Evolutionary conservation across 2,797 vertebrate species (phyloP).

Genomic region (Adelosebastes latens): DNA sequence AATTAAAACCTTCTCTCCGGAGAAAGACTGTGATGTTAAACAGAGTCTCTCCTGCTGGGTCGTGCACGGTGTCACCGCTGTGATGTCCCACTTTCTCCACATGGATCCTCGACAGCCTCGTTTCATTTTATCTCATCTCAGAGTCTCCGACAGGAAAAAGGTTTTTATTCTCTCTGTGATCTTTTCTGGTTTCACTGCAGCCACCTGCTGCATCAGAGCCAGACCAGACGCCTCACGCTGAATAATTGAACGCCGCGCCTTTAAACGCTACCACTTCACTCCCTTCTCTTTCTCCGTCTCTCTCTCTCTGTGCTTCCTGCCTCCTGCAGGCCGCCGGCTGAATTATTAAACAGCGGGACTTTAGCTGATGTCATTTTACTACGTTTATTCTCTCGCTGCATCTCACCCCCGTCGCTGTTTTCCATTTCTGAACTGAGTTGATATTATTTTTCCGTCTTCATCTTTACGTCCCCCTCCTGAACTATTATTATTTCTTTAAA

Average conservation of each 20-base stretch:
- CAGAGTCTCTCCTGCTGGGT: background rate
- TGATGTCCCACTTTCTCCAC: slow-evolving; percentile 14
- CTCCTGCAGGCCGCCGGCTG: slow-evolving; percentile 6
- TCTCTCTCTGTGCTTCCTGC: slow-evolving; percentile 15
- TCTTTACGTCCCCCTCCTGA: no score
- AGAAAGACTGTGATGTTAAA: background rate
- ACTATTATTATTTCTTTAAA: no score
- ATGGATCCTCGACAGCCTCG: background rate
- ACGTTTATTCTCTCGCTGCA: background rate
- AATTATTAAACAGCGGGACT: slow-evolving; percentile 40
- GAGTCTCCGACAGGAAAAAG: slow-evolving; percentile 10
- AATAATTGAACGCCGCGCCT: slow-evolving; percentile 55
- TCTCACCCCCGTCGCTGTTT: background rate
- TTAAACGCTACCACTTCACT: slow-evolving; percentile 41
- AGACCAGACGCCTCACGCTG: slow-evolving; percentile 43
- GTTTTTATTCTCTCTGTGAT: slow-evolving; percentile 23
- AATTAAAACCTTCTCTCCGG: background rate
- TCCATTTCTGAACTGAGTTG: background rate
- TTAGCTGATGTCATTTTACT: slow-evolving; percentile 36
- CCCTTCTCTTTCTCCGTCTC: background rate
- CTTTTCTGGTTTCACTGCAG: slow-evolving; percentile 37
- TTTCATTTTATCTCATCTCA: slow-evolving; percentile 17
- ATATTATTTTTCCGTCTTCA: background rate
- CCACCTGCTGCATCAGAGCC: slow-evolving; percentile 59
- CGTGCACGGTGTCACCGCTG: background rate